A percentile compares a stretch with the other conserved stretches of the same genome.
Evolutionary conservation across 1,140 invertebrate genomes (phyloP).

Genomic region (Drosophila pseudoobscura): DNA sequence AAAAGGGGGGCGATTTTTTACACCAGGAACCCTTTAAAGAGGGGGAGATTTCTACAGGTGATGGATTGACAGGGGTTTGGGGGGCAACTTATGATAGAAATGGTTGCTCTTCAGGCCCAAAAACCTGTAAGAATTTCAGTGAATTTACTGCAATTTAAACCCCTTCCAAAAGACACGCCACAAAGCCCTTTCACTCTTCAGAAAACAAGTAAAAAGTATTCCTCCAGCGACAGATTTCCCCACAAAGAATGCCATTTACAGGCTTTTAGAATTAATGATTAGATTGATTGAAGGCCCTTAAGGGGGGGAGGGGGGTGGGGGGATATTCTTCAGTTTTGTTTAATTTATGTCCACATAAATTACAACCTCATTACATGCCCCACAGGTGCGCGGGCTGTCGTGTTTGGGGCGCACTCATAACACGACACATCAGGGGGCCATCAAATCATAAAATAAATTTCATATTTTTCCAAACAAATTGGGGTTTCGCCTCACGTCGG

Average conservation of each 20-base stretch:
- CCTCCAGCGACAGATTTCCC: not conserved
- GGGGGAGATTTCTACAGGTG: too few species aligned
- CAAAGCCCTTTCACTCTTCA: not conserved
- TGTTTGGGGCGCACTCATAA: slow-evolving; percentile 66
- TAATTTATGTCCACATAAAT: slow-evolving; percentile 64
- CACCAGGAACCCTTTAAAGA: too few species aligned
- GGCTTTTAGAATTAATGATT: slow-evolving; percentile 17
- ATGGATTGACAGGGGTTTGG: too few species aligned
- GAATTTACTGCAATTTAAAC: too few species aligned
- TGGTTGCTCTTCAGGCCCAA: too few species aligned
- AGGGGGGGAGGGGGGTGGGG: too few species aligned
- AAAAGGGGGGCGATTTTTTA: not conserved
- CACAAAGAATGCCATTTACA: slow-evolving; percentile 21
- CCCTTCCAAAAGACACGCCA: too few species aligned
- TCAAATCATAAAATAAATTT: slow-evolving; percentile 62
- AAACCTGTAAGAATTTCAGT: too few species aligned
- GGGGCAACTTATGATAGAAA: too few species aligned
- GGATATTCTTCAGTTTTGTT: slow-evolving; percentile 7
- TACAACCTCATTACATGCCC: slow-evolving; percentile 61
- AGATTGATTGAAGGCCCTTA: not conserved
- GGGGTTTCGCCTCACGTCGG: slow-evolving; percentile 54
- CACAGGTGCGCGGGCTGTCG: slow-evolving; percentile 58
- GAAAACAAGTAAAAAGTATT: too few species aligned
- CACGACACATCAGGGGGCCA: slow-evolving; percentile 59
- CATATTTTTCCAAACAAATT: slow-evolving; percentile 73